phyloP scores from a whole-genome alignment of 2,113 vertebrate species.

The Syrrhaptes paradoxus region DNA sequence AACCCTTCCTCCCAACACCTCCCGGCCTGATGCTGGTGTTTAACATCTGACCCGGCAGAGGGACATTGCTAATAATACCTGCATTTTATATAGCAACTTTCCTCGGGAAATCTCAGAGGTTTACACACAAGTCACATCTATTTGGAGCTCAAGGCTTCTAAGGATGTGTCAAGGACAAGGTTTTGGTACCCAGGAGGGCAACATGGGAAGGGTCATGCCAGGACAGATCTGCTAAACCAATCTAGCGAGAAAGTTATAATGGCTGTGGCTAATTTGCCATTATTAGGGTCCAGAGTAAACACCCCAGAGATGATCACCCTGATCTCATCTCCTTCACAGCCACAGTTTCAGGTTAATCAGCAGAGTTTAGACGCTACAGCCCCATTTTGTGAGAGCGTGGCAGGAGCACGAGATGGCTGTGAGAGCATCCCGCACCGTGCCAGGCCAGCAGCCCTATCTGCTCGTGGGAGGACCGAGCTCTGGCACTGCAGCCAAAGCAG shows the following conservation, averaged over 20 bases:
- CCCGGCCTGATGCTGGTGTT: neutral
- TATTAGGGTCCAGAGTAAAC: neutral
- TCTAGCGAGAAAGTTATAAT: fast-evolving
- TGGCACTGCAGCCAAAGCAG: neutral
- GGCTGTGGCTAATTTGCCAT: neutral
- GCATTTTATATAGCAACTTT: neutral
- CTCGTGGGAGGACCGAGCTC: fast-evolving
- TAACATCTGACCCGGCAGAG: slow-evolving; percentile 9
- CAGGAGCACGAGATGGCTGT: fast-evolving
- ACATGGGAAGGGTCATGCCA: neutral
- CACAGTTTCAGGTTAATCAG: neutral
- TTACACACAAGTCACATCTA: neutral
- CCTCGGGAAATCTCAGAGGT: neutral
- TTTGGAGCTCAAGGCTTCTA: slow-evolving; percentile 48
- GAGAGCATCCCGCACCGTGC: neutral
- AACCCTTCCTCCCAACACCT: slow-evolving; percentile 7
- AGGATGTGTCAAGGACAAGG: slow-evolving; percentile 41
- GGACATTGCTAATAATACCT: neutral
- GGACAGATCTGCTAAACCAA: neutral
- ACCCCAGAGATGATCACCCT: no score
- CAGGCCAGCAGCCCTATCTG: neutral
- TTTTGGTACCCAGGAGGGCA: slow-evolving; percentile 11
- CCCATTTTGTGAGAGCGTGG: fast-evolving
- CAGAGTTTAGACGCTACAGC: neutral
- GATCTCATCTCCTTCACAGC: neutral